These are phyloP conservation scores for Macrochelys suwanniensis DNA, from an alignment of 2,797 vertebrate species.

Conservation along the genomic window DNA sequence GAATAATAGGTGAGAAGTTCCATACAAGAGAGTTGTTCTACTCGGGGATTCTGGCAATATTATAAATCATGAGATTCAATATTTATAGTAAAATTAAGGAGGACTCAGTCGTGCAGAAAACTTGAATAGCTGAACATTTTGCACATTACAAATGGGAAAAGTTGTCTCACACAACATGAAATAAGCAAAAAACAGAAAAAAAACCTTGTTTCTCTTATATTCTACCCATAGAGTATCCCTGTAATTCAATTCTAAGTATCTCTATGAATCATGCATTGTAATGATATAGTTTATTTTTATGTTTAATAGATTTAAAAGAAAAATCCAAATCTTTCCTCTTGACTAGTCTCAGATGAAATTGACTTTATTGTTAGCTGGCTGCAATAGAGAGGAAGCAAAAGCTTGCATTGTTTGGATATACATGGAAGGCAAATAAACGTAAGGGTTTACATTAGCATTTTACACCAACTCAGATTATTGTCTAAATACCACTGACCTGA, in stretches of 20 bases:
- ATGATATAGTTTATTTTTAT: background rate
- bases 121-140: conserved; percentile 21
- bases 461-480: background rate
- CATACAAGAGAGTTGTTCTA: conserved; percentile 31
- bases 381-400: background rate
- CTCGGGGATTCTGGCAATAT: conserved; percentile 10
- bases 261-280: background rate
- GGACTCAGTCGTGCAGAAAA: conserved; percentile 51
- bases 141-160: background rate
- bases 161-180: background rate
- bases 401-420: background rate
- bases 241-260: background rate
- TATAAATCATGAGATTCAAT: conserved; percentile 44
- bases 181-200: conserved; percentile 17
- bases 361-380: conserved; percentile 32
- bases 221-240: background rate
- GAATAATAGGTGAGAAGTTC: background rate
- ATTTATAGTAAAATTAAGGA: conserved; percentile 49
- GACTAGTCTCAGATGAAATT: conserved; percentile 33
- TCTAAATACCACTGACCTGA: background rate
- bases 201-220: background rate
- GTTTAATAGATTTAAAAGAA: conserved; percentile 38
- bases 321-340: conserved; percentile 35
- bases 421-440: background rate
- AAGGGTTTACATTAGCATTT: background rate